Percentiles rank a stretch among this genome's conserved stretches.
Conservation (phyloP, 92 coral and sea anemone species). For the Ricordea florida region DNA sequence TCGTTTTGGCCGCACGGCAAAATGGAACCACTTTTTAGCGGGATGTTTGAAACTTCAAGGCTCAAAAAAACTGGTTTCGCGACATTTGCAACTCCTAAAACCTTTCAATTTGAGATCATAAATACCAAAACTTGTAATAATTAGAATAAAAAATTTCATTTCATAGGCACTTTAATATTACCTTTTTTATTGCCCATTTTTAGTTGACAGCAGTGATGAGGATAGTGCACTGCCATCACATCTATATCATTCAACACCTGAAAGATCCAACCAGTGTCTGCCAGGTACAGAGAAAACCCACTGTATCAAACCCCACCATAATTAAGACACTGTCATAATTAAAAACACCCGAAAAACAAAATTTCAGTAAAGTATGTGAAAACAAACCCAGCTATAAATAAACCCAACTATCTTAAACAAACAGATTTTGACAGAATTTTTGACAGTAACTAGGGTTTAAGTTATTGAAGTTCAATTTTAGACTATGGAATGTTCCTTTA, state of each 20-base stretch:
- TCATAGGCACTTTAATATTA: no score
- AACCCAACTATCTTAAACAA: background rate
- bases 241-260: constrained; percentile 12
- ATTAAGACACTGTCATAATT: background rate
- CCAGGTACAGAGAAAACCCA: constrained; percentile 11
- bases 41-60: no score
- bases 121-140: no score
- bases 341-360: no score
- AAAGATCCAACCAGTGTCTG: background rate
- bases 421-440: background rate
- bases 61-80: no score
- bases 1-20: no score
- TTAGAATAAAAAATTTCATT: no score
- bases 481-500: background rate
- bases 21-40: no score
- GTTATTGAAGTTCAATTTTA: background rate
- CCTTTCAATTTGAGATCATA: no score
- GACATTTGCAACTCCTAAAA: no score
- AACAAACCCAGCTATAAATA: background rate
- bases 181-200: background rate
- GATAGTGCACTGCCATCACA: constrained; percentile 6
- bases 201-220: constrained; percentile 15
- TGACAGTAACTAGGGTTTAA: background rate
- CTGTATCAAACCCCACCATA: background rate
- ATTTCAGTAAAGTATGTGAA: no score